A percentile compares a stretch with the other conserved stretches of the same genome.
phyloP scores from a whole-genome alignment of 1,140 invertebrate genomes.

The Venustaconcha ellipsiformis region DNA sequence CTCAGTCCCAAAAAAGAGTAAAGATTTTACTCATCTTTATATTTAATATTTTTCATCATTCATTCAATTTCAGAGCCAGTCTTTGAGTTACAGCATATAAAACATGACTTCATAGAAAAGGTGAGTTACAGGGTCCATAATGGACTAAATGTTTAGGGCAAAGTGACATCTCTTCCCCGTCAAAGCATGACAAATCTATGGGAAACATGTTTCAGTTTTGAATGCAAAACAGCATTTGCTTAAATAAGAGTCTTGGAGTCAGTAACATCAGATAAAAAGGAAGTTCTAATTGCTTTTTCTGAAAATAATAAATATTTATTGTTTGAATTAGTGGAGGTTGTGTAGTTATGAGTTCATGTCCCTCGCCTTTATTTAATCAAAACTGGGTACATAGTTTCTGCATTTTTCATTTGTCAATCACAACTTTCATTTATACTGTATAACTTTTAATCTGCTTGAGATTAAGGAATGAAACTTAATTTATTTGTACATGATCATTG shows the following conservation, averaged over 20 bases:
- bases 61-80: conserved; percentile 49
- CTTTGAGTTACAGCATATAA: conserved; percentile 49
- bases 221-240: too few species aligned
- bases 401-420: not conserved
- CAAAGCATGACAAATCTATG: too few species aligned
- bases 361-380: not conserved
- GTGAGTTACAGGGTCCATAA: conserved; percentile 25
- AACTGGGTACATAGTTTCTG: not conserved
- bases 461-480: too few species aligned
- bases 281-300: conserved; percentile 7
- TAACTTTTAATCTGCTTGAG: too few species aligned
- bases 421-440: too few species aligned
- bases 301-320: not conserved
- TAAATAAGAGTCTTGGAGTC: too few species aligned
- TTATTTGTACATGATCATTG: not conserved
- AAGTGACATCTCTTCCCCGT: too few species aligned
- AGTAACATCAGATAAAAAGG: too few species aligned
- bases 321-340: not conserved
- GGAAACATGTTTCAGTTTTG: too few species aligned
- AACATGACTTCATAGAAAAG: conserved; percentile 63
- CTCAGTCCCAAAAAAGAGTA: not conserved
- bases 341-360: not conserved
- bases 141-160: too few species aligned
- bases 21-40: not conserved
- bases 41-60: not conserved